Evolutionary conservation across 2,888 invertebrate genomes (phyloP), one percentile per base, ranked within the genome.

Genomic region (Eumacrocentrus americanus): DNA sequence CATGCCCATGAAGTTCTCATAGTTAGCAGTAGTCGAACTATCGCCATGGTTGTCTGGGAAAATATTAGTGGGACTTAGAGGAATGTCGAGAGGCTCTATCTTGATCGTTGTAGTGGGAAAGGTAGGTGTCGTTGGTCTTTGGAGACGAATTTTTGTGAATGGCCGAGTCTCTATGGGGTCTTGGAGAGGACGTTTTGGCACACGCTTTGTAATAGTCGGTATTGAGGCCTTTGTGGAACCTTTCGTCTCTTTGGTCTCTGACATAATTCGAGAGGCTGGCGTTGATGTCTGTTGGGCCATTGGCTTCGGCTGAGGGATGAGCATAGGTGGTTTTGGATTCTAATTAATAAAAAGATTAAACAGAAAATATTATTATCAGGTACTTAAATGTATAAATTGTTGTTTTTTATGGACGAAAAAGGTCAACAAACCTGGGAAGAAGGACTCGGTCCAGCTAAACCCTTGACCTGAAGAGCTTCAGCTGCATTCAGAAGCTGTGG

Each of bases 401-500:
- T 2, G 12, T 54, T 54, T 40, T 22, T 7, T 14, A 51, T 14
- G 23, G 11, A 52, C 12, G 2, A 5, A 23, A 35, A 16, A 47
- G 25, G 18, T 40, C 16, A 42, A 40, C 29, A 18, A 62, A 77
- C 79, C 73, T 76, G 78, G 3, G 79, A 71, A 2, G 78, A 76
- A 25, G 76, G 76, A 64, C 72, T 79, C 4, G 80, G 79, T 23
- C 78, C 80, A 6, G 79, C 79, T 37, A 87, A 74, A 71, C 93
- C 92, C 73, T 92, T 86, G 61, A 93, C 91, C 75, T 93, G 91
- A 70, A 94, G 78, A 12, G 92, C 90, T 74, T 93, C 92, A 0
- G 94, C 94, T 0, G 92, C 91, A 73, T 90, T 90, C 7, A 94
- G 82, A n/a, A 94, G 80, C 67, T 91, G 90, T 29, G 91, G 90